phyloP scores from a whole-genome alignment of 2,113 vertebrate genomes.

The Agelaius tricolor region DNA sequence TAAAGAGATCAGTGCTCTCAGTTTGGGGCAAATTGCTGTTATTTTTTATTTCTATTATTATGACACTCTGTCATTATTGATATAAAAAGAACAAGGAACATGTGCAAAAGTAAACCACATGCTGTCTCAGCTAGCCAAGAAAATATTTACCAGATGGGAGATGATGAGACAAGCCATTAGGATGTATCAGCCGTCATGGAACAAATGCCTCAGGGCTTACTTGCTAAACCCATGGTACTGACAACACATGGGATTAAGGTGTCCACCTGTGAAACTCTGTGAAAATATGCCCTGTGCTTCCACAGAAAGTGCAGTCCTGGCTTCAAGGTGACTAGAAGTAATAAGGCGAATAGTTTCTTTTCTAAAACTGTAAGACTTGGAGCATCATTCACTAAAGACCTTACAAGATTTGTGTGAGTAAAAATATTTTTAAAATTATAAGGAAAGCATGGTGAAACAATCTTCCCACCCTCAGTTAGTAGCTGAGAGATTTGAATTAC shows the following conservation, averaged over 20 bases:
- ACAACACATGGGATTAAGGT: not conserved
- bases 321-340: not conserved
- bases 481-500: not conserved
- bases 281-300: not conserved
- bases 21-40: not conserved
- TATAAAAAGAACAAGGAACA: conserved; percentile 59
- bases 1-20: not conserved
- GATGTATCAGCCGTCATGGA: not conserved
- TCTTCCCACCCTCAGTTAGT: not conserved
- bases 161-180: conserved; percentile 34
- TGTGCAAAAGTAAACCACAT: conserved; percentile 55
- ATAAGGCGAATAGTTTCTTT: not conserved
- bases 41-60: conserved; percentile 42
- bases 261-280: not conserved
- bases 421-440: not conserved
- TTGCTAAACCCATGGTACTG: not conserved
- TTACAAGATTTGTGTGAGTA: not conserved
- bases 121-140: conserved; percentile 53
- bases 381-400: not conserved
- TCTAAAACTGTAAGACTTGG: not conserved
- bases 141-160: conserved; percentile 55
- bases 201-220: not conserved
- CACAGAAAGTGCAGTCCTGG: not conserved
- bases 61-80: conserved; percentile 51
- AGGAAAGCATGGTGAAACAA: not conserved